These are phyloP conservation scores for Butorides virescens DNA, from an alignment of 2,113 vertebrate genomes.

Conservation along the genomic window DNA sequence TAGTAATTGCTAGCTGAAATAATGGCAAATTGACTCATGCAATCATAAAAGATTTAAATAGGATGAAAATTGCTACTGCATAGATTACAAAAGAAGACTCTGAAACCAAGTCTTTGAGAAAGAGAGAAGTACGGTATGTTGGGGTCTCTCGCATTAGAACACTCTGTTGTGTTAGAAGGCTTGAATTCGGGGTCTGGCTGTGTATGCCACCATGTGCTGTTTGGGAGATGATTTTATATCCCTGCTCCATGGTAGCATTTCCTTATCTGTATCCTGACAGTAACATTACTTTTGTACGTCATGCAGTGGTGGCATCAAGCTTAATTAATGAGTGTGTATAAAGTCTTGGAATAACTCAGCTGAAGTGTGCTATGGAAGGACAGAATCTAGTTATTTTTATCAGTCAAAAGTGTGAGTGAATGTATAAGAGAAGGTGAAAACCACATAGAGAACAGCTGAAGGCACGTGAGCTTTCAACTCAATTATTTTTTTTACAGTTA, in stretches of 20 bases:
- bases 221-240: neutral
- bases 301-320: neutral
- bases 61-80: conserved; percentile 61
- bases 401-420: neutral
- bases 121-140: neutral
- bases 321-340: neutral
- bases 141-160: neutral
- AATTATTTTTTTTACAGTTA: neutral
- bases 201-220: neutral
- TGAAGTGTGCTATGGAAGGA: neutral
- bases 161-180: neutral
- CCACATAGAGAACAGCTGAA: neutral
- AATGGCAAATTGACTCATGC: conserved; percentile 66
- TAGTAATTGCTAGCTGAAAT: conserved; percentile 69
- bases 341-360: neutral
- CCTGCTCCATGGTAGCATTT: neutral
- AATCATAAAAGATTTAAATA: conserved; percentile 70
- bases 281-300: neutral
- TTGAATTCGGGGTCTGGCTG: neutral
- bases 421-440: neutral
- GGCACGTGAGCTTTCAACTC: neutral
- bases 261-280: neutral
- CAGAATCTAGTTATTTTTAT: neutral
- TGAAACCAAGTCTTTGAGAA: conserved; percentile 44
- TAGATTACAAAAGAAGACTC: conserved; percentile 45